Percentiles rank a stretch among this genome's conserved stretches.
Evolutionary conservation across 2,797 vertebrate species (phyloP).

Genomic region (Etheostoma perlongum): DNA sequence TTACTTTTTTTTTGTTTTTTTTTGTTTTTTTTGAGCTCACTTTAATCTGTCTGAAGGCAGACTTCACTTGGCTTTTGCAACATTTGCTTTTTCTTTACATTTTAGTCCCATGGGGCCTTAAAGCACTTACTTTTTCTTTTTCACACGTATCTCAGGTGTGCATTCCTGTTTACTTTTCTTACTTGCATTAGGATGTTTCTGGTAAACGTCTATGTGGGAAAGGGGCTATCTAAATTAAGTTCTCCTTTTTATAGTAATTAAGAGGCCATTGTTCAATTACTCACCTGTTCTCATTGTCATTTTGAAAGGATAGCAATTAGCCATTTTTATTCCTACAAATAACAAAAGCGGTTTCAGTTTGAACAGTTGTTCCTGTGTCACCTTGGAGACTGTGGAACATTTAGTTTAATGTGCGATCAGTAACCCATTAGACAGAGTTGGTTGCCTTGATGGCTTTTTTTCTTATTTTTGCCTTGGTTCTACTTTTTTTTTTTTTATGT

Average conservation of each 20-base stretch:
- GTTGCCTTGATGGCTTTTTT: slow-evolving; percentile 43
- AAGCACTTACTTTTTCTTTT: slow-evolving; percentile 51
- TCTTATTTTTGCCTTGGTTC: not conserved
- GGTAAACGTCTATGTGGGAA: not conserved
- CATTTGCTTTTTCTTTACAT: slow-evolving; percentile 12
- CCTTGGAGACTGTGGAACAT: slow-evolving; percentile 16
- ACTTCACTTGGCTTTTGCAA: slow-evolving; percentile 21
- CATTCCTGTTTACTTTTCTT: slow-evolving; percentile 13
- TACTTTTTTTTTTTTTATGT: slow-evolving; percentile 36
- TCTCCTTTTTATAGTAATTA: slow-evolving; percentile 1
- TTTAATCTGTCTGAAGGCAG: slow-evolving; percentile 26
- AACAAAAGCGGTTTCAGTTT: slow-evolving; percentile 16
- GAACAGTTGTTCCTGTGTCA: slow-evolving; percentile 38
- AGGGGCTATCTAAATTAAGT: not conserved
- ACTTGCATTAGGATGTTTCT: not conserved
- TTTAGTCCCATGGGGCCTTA: slow-evolving; percentile 33
- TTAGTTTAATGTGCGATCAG: slow-evolving; percentile 29
- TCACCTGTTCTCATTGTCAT: slow-evolving; percentile 80
- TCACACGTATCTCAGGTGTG: slow-evolving; percentile 44
- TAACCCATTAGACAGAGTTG: slow-evolving; percentile 6
- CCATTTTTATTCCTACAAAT: slow-evolving; percentile 17
- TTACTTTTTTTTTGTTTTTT: slow-evolving; percentile 29
- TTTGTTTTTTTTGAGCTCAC: slow-evolving; percentile 11
- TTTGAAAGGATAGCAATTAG: slow-evolving; percentile 70
- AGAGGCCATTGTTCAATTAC: not conserved